Conservation (phyloP, 2,797 vertebrate species). For the Centroberyx gerrardi region DNA sequence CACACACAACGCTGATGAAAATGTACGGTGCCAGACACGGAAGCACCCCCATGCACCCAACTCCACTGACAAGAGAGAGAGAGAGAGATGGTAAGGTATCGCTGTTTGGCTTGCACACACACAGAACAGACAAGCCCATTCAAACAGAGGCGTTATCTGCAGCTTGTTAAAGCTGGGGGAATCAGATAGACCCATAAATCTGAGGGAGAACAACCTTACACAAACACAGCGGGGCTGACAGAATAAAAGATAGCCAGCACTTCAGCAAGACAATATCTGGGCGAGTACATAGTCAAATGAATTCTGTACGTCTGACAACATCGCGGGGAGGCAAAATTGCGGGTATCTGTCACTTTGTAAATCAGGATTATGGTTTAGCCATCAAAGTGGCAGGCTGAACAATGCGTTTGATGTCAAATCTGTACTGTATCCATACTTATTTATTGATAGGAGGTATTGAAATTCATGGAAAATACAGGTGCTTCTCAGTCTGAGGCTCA, state of each 20-base stretch:
- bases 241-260: constrained; percentile 68
- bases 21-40: neutral
- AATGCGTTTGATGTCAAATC: constrained; percentile 29
- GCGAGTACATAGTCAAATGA: constrained; percentile 42
- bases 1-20: constrained; percentile 28
- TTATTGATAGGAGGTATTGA: neutral
- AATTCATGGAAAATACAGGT: neutral
- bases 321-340: constrained; percentile 36
- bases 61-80: constrained; percentile 28
- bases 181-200: constrained; percentile 72
- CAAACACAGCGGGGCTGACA: constrained; percentile 65
- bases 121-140: constrained; percentile 61
- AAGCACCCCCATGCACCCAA: neutral
- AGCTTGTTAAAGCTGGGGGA: constrained; percentile 57
- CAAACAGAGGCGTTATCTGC: constrained; percentile 72
- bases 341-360: constrained; percentile 51
- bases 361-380: constrained; percentile 53
- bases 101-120: constrained; percentile 47
- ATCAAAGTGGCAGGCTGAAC: constrained; percentile 37
- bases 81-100: constrained; percentile 54
- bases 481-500: neutral
- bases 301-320: constrained; percentile 59
- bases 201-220: constrained; percentile 57
- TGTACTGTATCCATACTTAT: neutral
- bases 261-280: constrained; percentile 66